Evolutionary conservation across 2,797 vertebrate genomes (phyloP).

Genomic region (Lerista edwardsae): DNA sequence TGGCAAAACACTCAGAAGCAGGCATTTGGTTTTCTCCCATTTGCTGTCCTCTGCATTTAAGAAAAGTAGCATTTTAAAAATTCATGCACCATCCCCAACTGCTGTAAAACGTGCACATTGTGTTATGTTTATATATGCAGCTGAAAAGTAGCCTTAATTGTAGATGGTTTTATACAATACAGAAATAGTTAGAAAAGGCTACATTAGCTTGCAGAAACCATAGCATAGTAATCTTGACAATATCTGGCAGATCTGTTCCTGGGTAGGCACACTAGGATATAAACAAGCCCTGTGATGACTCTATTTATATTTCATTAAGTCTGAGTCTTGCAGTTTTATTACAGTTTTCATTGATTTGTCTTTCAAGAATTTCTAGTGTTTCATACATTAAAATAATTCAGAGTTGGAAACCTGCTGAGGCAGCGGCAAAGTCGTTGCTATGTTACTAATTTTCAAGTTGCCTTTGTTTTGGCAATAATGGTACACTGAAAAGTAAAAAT

Average conservation of each 20-base stretch:
- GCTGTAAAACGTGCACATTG: background rate
- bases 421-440: constrained; percentile 2
- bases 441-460: background rate
- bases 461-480: constrained; percentile 6
- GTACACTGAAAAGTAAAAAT: constrained; percentile 3
- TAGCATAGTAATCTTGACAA: background rate
- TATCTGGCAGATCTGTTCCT: too few species aligned
- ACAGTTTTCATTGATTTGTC: background rate
- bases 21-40: background rate
- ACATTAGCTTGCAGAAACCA: background rate
- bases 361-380: background rate
- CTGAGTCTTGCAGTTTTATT: background rate
- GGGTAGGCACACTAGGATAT: too few species aligned
- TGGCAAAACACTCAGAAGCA: background rate
- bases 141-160: too few species aligned
- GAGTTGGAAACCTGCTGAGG: background rate
- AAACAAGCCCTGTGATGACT: background rate
- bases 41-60: background rate
- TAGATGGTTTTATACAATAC: background rate
- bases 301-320: background rate
- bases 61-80: background rate
- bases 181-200: background rate
- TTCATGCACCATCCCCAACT: background rate
- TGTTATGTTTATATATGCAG: background rate
- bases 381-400: background rate